Percentiles rank a stretch among this genome's conserved stretches.
Evolutionary conservation across 2,888 invertebrate genomes (phyloP).

Genomic region (Trachelus iudaicus): DNA sequence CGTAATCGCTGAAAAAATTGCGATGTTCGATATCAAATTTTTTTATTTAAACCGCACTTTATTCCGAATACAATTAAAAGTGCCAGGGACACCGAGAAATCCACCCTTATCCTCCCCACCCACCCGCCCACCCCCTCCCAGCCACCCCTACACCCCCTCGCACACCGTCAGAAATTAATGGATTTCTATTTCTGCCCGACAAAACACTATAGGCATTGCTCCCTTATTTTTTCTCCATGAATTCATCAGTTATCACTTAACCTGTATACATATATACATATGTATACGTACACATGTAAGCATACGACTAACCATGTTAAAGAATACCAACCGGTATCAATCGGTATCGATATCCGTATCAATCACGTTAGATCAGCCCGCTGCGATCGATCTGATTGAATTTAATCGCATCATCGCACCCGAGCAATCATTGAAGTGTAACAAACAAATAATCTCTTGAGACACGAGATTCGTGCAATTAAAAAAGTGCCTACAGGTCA

Average conservation of each 20-base stretch:
- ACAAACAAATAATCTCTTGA: not conserved
- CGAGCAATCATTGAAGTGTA: not conserved
- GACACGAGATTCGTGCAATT: not conserved
- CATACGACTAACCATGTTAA: not conserved
- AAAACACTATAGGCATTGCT: not conserved
- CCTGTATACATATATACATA: too few relatives aligned
- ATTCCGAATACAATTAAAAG: not conserved
- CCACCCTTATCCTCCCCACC: not conserved
- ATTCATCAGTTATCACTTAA: too few relatives aligned
- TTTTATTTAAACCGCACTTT: not conserved
- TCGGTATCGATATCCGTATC: not conserved
- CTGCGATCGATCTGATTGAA: conserved; percentile 30
- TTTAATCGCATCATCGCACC: conserved; percentile 32
- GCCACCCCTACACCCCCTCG: too few relatives aligned
- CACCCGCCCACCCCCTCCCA: not conserved
- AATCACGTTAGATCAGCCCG: conserved; percentile 27
- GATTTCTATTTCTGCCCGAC: not conserved
- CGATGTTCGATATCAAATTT: not conserved
- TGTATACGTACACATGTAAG: not conserved
- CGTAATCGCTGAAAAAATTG: not conserved
- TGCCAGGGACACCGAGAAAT: not conserved
- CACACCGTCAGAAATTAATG: not conserved
- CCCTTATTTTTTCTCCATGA: not conserved
- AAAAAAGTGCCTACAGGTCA: not conserved
- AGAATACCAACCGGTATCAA: not conserved